Evolutionary conservation across 2,888 invertebrate genomes (phyloP), one percentile per base, ranked within the genome.

Genomic region (Orgyia antiqua): DNA sequence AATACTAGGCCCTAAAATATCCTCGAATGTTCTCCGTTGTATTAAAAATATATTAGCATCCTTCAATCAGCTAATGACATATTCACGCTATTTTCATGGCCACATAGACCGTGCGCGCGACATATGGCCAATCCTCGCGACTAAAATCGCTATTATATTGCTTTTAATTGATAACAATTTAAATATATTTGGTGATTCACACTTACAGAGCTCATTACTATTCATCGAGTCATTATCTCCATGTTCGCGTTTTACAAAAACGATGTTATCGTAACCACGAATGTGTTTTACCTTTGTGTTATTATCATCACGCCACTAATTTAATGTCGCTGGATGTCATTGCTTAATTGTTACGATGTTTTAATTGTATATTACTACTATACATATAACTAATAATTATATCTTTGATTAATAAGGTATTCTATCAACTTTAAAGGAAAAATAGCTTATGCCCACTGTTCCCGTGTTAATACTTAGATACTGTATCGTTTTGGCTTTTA

Each of bases 141-240:
- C 80, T 80, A 68, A 75, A 79, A 86, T 84, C 83, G 84, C 79
- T 82, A 84, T 84, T 86, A 83, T 83, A 86, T 84, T 86, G 80
- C 83, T 84, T 86, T 86, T 86, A 84, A 86, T 86, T 86, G 86
- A 86, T 86, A 86, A 86, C 86, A 86, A 86, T 86, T 84, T 84
- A 86, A 84, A 86, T 84, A 84, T 82, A 86, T 86, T 86, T 84
- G 84, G 80, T 86, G 86, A 84, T 86, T 86, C 86, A 86, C 86
- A 86, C 86, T 84, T 83, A 79, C 75, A 60, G 61, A 70, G 58
- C 77, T 83, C 74, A 82, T 84, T 82, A 80, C 73, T 84, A 86
- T 84, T 86, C 86, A 84, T 86, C 84, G 84, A 71, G 75, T 75
- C 72, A 80, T 86, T 82, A 84, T 83, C 79, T 76, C 56, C 60